Conservation (phyloP, 2,888 invertebrate genomes). For the Stegana nigrithorax region DNA sequence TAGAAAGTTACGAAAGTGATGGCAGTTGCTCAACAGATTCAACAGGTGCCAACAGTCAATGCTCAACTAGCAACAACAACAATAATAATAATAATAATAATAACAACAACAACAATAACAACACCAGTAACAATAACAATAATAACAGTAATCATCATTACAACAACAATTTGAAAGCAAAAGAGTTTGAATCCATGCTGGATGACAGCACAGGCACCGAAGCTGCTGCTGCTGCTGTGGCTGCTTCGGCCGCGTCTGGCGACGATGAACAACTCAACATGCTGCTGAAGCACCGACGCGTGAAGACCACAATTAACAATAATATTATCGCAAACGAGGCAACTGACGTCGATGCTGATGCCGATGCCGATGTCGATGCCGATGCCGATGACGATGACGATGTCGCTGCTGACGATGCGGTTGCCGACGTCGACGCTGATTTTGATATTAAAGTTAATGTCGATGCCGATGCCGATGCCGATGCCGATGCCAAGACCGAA, state of each 20-base stretch:
- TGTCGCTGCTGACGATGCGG: conserved; percentile 1
- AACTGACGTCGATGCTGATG: conserved; percentile 37
- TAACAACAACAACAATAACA: conserved; percentile 48
- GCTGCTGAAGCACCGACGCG: conserved; percentile 52
- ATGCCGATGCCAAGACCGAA: not conserved
- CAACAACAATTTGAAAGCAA: conserved; percentile 64
- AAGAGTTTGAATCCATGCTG: conserved; percentile 12
- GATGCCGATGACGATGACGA: not conserved
- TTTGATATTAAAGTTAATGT: conserved; percentile 20
- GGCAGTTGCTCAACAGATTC: conserved; percentile 70
- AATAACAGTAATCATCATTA: conserved; percentile 66
- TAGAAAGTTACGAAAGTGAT: conserved; percentile 73
- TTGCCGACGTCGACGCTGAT: conserved; percentile 5
- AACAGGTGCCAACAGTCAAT: conserved; percentile 66
- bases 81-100: conserved; percentile 65
- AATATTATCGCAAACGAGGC: conserved; percentile 43
- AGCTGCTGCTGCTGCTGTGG: not conserved
- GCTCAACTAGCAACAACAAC: conserved; percentile 63
- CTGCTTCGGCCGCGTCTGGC: conserved; percentile 19
- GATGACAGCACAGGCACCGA: not conserved
- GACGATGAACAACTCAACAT: conserved; percentile 31
- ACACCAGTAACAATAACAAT: conserved; percentile 48
- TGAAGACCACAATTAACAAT: conserved; percentile 64
- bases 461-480: not conserved
- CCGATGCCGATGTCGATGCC: conserved; percentile 22